Base-by-base conservation (phyloP, 2,113 vertebrate species). In the Gallinago undulata region DNA sequence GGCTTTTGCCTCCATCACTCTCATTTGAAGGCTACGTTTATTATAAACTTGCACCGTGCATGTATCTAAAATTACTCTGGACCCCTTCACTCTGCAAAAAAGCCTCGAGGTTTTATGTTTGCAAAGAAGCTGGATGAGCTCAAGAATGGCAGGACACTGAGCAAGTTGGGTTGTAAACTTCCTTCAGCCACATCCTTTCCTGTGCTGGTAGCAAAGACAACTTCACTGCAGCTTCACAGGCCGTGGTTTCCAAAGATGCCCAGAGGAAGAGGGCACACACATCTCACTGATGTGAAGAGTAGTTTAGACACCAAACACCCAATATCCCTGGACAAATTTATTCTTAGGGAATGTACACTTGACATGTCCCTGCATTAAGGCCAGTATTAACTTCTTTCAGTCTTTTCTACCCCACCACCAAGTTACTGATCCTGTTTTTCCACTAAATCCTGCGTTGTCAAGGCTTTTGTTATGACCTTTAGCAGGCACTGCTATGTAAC, bases 1-100 rank as follows among this genome's bases (percentile, higher is more conserved):
- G 33, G 74, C 11, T 82, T 92, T 68, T 67, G 10, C 33, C 28
- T 70, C 43, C 66, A 41, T 10, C 37, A 19, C 37, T 82, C 56
- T 39, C 27, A 1, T 22, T 2, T 2, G 4, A n/a, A 66, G 33
- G 81, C 19, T 9, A 5, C 0, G 1, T 23, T 66, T 48, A 17
- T 7, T 14, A 69, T 33, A 23, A 73, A 33, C 24, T 19, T 41
- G 37, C 24, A 64, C 19, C 1, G 2, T 16, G 6, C 21, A 4
- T 5, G 19, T n/a, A 67, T 9, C 16, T 39, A 3, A 64, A 25
- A 55, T 47, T 43, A 19, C 2, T 12, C 10, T 25, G 22, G 55
- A 30, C 27, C n/a, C 37, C 45, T 55, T 11, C 39, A 21, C 30
- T 28, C 82, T 43, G 33, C 11, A 30, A 21, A 43, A 62, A 59